A percentile compares a stretch with the other conserved stretches of the same genome.
phyloP scores from a whole-genome alignment of 1,140 invertebrate genomes.

The Drosophila nigrodunni region DNA sequence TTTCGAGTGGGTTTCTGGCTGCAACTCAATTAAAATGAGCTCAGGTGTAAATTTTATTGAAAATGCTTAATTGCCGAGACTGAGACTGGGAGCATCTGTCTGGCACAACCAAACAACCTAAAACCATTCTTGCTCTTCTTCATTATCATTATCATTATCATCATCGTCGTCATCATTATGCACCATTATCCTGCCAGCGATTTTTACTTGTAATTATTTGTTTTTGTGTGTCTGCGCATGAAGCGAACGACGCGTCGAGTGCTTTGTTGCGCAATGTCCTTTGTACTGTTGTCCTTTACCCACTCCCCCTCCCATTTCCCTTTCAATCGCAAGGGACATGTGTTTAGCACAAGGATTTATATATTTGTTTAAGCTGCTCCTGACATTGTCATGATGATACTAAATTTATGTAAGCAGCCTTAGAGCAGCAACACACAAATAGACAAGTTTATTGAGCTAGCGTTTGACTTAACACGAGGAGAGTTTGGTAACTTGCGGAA shows the following conservation, averaged over 20 bases:
- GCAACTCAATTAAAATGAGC: slow-evolving; percentile 83
- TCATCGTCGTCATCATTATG: slow-evolving; percentile 42
- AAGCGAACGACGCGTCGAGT: slow-evolving; percentile 46
- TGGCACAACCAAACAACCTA: slow-evolving; percentile 22
- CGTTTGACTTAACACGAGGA: slow-evolving; percentile 36
- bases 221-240: slow-evolving; percentile 71
- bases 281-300: slow-evolving; percentile 51
- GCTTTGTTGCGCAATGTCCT: slow-evolving; percentile 65
- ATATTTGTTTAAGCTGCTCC: slow-evolving; percentile 77
- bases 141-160: slow-evolving; percentile 22
- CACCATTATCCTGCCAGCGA: slow-evolving; percentile 70
- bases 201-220: slow-evolving; percentile 83
- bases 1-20: slow-evolving; percentile 68
- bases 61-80: slow-evolving; percentile 77
- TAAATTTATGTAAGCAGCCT: slow-evolving; percentile 54
- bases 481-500: neutral
- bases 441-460: slow-evolving; percentile 17
- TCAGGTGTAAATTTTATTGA: slow-evolving; percentile 84
- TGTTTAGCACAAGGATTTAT: slow-evolving; percentile 63
- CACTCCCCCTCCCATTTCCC: neutral
- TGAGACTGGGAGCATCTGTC: slow-evolving; percentile 51
- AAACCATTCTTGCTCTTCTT: slow-evolving; percentile 43
- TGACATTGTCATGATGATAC: slow-evolving; percentile 70
- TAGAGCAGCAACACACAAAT: slow-evolving; percentile 4
- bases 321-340: slow-evolving; percentile 37